Percentiles rank a stretch among this genome's conserved stretches.
Conservation (phyloP, 1,140 invertebrate genomes). For the Magallana gigas region DNA sequence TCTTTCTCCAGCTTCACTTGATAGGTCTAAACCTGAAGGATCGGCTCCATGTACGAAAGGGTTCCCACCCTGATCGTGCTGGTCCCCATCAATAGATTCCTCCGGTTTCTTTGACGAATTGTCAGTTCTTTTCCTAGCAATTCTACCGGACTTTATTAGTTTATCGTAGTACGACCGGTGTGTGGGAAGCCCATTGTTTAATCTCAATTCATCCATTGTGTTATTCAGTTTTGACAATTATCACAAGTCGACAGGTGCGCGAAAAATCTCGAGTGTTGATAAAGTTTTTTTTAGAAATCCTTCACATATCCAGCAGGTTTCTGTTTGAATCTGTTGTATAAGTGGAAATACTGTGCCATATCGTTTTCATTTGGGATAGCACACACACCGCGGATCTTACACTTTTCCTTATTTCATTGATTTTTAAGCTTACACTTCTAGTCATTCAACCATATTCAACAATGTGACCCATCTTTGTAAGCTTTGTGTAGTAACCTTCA, state of each 20-base stretch:
- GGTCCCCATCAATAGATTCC: neutral
- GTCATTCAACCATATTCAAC: slow-evolving; percentile 35
- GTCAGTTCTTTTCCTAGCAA: neutral
- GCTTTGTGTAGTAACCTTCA: slow-evolving; percentile 59
- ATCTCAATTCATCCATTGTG: slow-evolving; percentile 21
- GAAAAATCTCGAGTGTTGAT: neutral
- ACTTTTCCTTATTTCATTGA: slow-evolving; percentile 8
- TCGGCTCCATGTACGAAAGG: neutral
- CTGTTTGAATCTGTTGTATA: slow-evolving; percentile 28
- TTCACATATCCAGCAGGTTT: neutral
- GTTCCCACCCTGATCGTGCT: neutral
- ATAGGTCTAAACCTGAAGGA: neutral
- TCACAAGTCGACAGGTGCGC: slow-evolving; percentile 18
- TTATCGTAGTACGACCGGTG: slow-evolving; percentile 10
- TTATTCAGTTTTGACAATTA: slow-evolving; percentile 9
- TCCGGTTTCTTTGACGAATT: neutral
- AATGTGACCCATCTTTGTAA: slow-evolving; percentile 40
- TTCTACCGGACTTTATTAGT: neutral
- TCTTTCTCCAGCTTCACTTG: neutral
- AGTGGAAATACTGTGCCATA: slow-evolving; percentile 25
- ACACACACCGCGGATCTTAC: slow-evolving; percentile 20
- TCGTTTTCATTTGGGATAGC: neutral
- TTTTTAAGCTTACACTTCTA: neutral
- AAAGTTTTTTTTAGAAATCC: neutral
- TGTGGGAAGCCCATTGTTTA: slow-evolving; percentile 15